phyloP scores from a whole-genome alignment of 2,888 invertebrate genomes.

The Cryptocephalus moraei region DNA sequence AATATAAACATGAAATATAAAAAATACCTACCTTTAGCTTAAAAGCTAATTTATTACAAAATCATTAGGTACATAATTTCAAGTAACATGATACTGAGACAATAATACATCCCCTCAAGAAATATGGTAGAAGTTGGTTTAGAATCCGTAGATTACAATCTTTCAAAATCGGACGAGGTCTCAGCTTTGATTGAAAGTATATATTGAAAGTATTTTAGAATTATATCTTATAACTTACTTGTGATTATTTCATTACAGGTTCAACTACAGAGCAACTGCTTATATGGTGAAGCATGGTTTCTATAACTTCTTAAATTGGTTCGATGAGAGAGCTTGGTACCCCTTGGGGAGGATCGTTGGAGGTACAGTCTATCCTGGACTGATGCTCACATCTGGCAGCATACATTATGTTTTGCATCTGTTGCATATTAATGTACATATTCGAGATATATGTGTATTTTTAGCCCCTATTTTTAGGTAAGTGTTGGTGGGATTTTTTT shows the following conservation, averaged over 20 bases:
- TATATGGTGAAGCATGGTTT: conserved; percentile 99
- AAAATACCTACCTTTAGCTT: too few species aligned
- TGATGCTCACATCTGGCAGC: conserved; percentile 97
- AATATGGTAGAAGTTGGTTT: too few species aligned
- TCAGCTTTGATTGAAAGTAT: too few species aligned
- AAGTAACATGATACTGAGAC: too few species aligned
- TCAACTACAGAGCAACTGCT: conserved; percentile 97
- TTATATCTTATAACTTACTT: too few species aligned
- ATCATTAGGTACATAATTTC: too few species aligned
- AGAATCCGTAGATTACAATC: too few species aligned
- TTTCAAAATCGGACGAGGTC: too few species aligned
- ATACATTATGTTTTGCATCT: conserved; percentile 89
- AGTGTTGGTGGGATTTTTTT: conserved; percentile 2
- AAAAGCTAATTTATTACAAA: too few species aligned
- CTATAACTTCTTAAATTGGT: conserved; percentile 99
- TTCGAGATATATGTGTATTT: conserved; percentile 97
- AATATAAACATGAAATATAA: too few species aligned
- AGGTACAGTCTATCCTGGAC: conserved; percentile 97
- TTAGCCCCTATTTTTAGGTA: conserved; percentile 94
- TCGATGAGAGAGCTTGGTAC: conserved; percentile 99
- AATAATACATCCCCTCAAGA: too few species aligned
- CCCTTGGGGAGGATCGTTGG: conserved; percentile 97
- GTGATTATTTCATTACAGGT: conserved; percentile 48
- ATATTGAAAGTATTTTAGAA: too few species aligned
- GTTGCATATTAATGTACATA: conserved; percentile 94